Evolutionary conservation across 2,888 invertebrate genomes (phyloP).

Genomic region (Perizoma affinitatum): DNA sequence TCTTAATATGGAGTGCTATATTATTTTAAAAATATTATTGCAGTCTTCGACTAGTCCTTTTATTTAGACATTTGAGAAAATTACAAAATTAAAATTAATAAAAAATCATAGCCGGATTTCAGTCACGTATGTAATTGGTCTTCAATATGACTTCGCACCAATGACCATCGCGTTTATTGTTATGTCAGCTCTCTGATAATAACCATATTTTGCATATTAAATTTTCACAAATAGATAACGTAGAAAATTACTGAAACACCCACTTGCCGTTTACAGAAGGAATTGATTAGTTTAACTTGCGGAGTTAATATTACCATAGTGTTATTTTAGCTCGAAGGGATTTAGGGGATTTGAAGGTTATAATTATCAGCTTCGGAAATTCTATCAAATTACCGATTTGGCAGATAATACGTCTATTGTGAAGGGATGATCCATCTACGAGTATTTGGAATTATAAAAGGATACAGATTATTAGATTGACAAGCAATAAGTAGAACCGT

Average conservation of each 20-base stretch:
- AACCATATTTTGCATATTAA: conserved; percentile 49
- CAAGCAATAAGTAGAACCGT: too few species aligned
- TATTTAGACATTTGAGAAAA: too few species aligned
- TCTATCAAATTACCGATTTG: conserved; percentile 20
- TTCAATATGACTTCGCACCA: conserved; percentile 19
- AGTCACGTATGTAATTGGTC: too few species aligned
- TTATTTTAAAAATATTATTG: too few species aligned
- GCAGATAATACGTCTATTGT: conserved; percentile 20
- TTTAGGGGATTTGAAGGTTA: too few species aligned
- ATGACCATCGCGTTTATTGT: conserved; percentile 30
- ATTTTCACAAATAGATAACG: conserved; percentile 11
- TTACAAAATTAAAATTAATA: too few species aligned
- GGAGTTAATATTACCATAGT: conserved; percentile 10
- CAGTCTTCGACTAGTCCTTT: too few species aligned
- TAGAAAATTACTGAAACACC: conserved; percentile 15
- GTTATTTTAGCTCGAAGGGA: conserved; percentile 21
- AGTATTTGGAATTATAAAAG: conserved; percentile 8
- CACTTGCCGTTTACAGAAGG: conserved; percentile 20
- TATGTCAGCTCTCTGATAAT: conserved; percentile 34
- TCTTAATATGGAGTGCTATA: too few species aligned
- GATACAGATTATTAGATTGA: conserved; percentile 5
- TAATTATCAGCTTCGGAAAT: conserved; percentile 18
- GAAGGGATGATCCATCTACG: conserved; percentile 8
- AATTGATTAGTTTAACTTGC: conserved; percentile 29
- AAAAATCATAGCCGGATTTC: too few species aligned